These are phyloP conservation scores for Chrysopa pallens DNA, from an alignment of 1,140 invertebrate genomes.

Conservation along the genomic window DNA sequence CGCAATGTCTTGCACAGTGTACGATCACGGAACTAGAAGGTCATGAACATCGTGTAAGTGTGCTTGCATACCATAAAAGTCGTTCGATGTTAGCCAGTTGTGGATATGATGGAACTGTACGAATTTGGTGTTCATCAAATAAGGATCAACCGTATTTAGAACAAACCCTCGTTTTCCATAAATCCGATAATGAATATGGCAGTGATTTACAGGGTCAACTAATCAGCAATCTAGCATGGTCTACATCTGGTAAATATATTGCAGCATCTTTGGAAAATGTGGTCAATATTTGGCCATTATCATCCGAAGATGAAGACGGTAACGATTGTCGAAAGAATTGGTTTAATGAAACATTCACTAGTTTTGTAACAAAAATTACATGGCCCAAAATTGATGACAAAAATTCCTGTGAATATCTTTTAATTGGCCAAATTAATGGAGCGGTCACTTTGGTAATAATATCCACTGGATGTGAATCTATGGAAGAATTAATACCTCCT, in stretches of 20 bases:
- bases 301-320: slow-evolving; percentile 2
- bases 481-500: slow-evolving; percentile 22
- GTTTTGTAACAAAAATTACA: slow-evolving; percentile 28
- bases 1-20: slow-evolving; percentile 22
- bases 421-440: slow-evolving; percentile 36
- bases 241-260: slow-evolving; percentile 30
- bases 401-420: slow-evolving; percentile 23
- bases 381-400: slow-evolving; percentile 24
- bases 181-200: slow-evolving; percentile 26
- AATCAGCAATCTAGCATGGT: slow-evolving; percentile 32
- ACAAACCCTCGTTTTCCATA: slow-evolving; percentile 37
- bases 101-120: slow-evolving; percentile 44
- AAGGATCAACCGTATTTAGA: slow-evolving; percentile 24
- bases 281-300: slow-evolving; percentile 35
- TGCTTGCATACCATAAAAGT: slow-evolving; percentile 23
- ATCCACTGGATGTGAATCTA: slow-evolving; percentile 11
- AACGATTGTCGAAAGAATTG: slow-evolving; percentile 13
- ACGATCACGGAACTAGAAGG: slow-evolving; percentile 27
- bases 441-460: slow-evolving; percentile 19
- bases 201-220: slow-evolving; percentile 31
- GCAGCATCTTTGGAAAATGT: slow-evolving; percentile 36
- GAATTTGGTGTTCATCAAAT: slow-evolving; percentile 32
- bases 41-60: slow-evolving; percentile 32
- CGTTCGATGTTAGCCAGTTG: slow-evolving; percentile 32
- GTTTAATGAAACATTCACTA: slow-evolving; percentile 23